These are phyloP conservation scores for Phaenicophaeus curvirostris DNA, from an alignment of 2,797 vertebrate genomes.

Conservation along the genomic window DNA sequence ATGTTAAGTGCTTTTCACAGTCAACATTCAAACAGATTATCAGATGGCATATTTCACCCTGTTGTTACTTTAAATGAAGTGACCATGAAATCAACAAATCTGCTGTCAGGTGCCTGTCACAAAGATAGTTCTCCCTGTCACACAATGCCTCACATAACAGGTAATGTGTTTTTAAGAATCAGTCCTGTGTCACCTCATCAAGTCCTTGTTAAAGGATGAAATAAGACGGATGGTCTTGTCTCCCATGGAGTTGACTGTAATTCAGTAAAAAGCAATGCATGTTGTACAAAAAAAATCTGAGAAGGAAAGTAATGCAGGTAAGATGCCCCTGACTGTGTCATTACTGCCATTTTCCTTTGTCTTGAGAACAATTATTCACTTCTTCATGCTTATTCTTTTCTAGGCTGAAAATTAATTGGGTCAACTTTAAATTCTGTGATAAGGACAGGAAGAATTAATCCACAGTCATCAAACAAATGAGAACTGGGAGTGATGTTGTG, in stretches of 20 bases:
- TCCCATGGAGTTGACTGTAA: constrained; percentile 73
- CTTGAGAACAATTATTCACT: background rate
- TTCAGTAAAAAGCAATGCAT: constrained; percentile 64
- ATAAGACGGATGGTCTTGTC: constrained; percentile 82
- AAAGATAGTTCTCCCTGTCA: constrained; percentile 82
- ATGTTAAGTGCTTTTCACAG: constrained; percentile 85
- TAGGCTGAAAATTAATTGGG: constrained; percentile 39
- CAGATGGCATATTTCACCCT: constrained; percentile 86
- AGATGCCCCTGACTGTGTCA: background rate
- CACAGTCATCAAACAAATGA: constrained; percentile 14
- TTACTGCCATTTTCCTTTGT: background rate
- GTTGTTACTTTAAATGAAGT: constrained; percentile 87
- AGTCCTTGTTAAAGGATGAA: constrained; percentile 84
- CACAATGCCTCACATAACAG: constrained; percentile 83
- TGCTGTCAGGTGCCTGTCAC: constrained; percentile 86
- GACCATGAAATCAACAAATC: constrained; percentile 88
- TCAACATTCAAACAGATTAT: constrained; percentile 86
- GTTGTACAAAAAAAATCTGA: constrained; percentile 18
- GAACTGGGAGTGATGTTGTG: background rate
- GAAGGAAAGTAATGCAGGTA: background rate
- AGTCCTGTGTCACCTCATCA: constrained; percentile 84
- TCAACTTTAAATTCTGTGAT: constrained; percentile 47
- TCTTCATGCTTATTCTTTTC: constrained; percentile 44
- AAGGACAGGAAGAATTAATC: constrained; percentile 32
- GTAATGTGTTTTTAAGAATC: constrained; percentile 87